phyloP scores from a whole-genome alignment of 2,113 vertebrate genomes.

The Circaetus cinerascens region DNA sequence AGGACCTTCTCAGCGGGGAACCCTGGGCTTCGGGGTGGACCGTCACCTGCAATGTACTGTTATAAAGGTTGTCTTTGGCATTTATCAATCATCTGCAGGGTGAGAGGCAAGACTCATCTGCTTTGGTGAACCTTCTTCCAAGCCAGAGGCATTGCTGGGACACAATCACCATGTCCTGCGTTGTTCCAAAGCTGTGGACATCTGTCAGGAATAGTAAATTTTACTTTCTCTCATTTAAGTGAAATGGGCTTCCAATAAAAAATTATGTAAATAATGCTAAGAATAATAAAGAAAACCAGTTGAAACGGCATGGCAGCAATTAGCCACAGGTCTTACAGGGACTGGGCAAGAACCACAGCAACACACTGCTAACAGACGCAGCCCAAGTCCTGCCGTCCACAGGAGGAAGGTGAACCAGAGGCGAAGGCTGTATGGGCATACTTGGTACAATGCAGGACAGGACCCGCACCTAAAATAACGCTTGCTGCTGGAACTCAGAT shows the following conservation, averaged over 20 bases:
- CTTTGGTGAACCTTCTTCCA: not conserved
- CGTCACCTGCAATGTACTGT: not conserved
- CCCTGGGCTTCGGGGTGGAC: not conserved
- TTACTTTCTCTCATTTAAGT: not conserved
- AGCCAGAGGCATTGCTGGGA: not conserved
- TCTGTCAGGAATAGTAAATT: not conserved
- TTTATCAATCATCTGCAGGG: not conserved
- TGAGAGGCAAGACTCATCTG: not conserved
- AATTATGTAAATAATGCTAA: not conserved
- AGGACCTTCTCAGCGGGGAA: not conserved
- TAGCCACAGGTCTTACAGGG: not conserved
- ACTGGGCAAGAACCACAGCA: not conserved
- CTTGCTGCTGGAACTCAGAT: not conserved
- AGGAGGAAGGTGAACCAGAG: not conserved
- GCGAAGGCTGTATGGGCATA: rapidly evolving
- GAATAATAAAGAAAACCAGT: not conserved
- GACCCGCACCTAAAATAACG: not conserved
- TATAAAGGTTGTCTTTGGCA: not conserved
- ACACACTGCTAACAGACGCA: not conserved
- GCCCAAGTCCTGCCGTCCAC: not conserved
- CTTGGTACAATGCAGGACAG: not conserved
- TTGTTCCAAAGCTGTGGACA: not conserved
- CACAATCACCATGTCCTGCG: not conserved
- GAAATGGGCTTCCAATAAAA: not conserved
- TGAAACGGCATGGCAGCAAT: not conserved